Evolutionary conservation across 2,888 invertebrate genomes (phyloP).

Genomic region (Aspidiotus destructor): DNA sequence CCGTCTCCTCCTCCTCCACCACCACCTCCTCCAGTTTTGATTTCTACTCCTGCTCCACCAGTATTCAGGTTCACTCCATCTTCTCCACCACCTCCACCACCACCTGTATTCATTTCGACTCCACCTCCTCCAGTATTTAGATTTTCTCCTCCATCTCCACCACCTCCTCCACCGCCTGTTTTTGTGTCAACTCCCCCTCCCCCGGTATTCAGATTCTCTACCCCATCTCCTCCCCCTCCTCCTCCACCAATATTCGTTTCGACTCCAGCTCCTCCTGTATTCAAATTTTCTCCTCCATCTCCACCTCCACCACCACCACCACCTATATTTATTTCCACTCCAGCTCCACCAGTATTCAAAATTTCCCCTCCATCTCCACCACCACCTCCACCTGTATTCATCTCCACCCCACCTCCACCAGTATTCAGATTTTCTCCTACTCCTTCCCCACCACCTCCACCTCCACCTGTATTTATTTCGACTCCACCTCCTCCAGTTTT

Average conservation of each 20-base stretch:
- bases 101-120: slow-evolving; percentile 4
- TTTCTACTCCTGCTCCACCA: slow-evolving; percentile 7
- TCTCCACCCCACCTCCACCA: slow-evolving; percentile 6
- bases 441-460: slow-evolving; percentile 5
- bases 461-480: slow-evolving; percentile 10
- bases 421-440: slow-evolving; percentile 6
- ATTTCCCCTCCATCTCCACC: slow-evolving; percentile 1
- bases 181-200: background rate
- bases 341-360: slow-evolving; percentile 12
- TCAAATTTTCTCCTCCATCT: slow-evolving; percentile 5
- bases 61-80: background rate
- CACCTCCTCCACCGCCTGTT: slow-evolving; percentile 3
- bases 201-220: slow-evolving; percentile 5
- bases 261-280: background rate
- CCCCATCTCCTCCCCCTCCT: background rate
- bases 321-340: slow-evolving; percentile 1
- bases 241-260: slow-evolving; percentile 1
- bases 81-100: slow-evolving; percentile 11
- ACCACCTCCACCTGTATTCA: slow-evolving; percentile 12
- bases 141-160: background rate
- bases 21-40: slow-evolving; percentile 1
- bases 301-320: slow-evolving; percentile 14
- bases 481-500: slow-evolving; percentile 14
- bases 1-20: slow-evolving; percentile 19
- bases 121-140: slow-evolving; percentile 15